Percentiles rank a stretch among this genome's conserved stretches.
phyloP scores from a whole-genome alignment of 2,797 vertebrate genomes.

The Poecile montanus region DNA sequence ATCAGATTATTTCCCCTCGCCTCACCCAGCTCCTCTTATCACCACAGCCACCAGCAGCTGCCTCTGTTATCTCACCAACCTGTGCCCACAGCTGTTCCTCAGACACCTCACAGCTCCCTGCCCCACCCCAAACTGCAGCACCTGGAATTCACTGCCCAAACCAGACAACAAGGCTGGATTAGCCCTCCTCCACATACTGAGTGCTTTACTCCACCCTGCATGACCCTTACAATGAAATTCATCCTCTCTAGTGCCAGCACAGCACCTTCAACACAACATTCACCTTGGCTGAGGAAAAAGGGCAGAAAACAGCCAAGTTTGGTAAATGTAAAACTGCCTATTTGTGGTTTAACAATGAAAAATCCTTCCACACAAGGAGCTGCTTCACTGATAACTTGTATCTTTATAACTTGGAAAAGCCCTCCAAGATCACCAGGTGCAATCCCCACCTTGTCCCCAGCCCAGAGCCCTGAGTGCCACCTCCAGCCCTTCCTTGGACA shows the following conservation, averaged over 20 bases:
- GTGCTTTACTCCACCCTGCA: not conserved
- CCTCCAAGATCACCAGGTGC: not conserved
- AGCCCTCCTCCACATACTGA: not conserved
- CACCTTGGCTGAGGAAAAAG: fast-evolving
- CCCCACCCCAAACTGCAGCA: not conserved
- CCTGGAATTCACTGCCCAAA: not conserved
- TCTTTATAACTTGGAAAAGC: not conserved
- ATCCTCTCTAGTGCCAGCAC: not conserved
- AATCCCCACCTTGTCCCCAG: not conserved
- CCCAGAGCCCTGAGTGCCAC: not conserved
- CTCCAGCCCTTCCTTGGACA: not conserved
- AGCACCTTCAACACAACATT: fast-evolving
- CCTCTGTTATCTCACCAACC: not conserved
- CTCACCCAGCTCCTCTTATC: not conserved
- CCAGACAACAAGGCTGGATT: not conserved
- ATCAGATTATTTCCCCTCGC: not conserved
- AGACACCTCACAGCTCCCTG: not conserved
- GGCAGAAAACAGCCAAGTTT: not conserved
- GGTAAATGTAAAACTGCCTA: not conserved
- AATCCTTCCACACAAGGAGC: not conserved
- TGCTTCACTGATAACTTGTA: not conserved
- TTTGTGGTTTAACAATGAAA: not conserved
- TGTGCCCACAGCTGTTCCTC: fast-evolving
- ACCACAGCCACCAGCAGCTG: fast-evolving
- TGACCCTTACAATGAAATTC: not conserved